phyloP scores from a whole-genome alignment of 2,888 invertebrate genomes.

The Drosophila suboccidentalis region DNA sequence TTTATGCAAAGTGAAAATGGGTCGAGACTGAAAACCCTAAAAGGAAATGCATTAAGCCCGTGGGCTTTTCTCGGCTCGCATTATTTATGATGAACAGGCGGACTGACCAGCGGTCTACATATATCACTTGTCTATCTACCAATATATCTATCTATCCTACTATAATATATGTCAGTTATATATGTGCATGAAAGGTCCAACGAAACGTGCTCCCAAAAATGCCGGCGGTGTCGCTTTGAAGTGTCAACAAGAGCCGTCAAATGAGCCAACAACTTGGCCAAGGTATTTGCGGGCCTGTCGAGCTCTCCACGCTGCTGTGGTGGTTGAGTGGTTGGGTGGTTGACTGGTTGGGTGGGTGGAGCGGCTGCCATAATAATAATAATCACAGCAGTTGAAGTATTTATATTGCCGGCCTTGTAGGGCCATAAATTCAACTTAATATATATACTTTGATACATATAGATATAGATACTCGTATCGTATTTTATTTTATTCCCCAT shows the following conservation, averaged over 20 bases:
- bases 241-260: slow-evolving; percentile 57
- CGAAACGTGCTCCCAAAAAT: slow-evolving; percentile 51
- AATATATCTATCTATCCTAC: slow-evolving; percentile 56
- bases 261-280: slow-evolving; percentile 56
- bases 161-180: slow-evolving; percentile 63
- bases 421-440: slow-evolving; percentile 68
- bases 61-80: slow-evolving; percentile 19
- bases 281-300: slow-evolving; percentile 36
- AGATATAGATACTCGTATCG: slow-evolving; percentile 9
- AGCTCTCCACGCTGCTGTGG: slow-evolving; percentile 20
- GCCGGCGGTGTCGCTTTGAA: slow-evolving; percentile 52
- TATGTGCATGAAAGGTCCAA: slow-evolving; percentile 51
- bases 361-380: slow-evolving; percentile 58
- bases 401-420: slow-evolving; percentile 68
- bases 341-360: background rate
- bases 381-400: slow-evolving; percentile 77
- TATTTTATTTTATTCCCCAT: slow-evolving; percentile 32
- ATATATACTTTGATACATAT: slow-evolving; percentile 22
- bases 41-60: slow-evolving; percentile 21
- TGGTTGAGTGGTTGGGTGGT: background rate
- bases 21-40: slow-evolving; percentile 14
- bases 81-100: slow-evolving; percentile 48
- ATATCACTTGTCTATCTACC: slow-evolving; percentile 51
- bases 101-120: slow-evolving; percentile 40
- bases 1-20: slow-evolving; percentile 38